Evolutionary conservation across 2,113 vertebrate species (phyloP).

Genomic region (Tetraodon nigroviridis): DNA sequence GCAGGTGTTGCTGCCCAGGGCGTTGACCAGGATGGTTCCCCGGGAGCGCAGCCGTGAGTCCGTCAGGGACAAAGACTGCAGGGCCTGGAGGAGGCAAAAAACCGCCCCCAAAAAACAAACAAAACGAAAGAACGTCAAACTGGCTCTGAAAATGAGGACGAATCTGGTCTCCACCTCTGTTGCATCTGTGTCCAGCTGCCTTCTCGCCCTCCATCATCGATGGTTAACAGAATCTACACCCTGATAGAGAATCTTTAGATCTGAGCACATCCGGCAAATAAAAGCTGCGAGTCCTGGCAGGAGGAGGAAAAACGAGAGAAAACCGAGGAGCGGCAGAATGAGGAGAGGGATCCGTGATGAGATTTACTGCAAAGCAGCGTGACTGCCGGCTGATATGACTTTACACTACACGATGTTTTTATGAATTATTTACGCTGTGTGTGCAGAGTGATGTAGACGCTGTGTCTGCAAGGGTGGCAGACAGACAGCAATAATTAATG

Average conservation of each 20-base stretch:
- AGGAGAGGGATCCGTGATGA: background rate
- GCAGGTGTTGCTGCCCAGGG: conserved; percentile 85
- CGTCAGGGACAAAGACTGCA: conserved; percentile 80
- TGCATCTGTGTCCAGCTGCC: too few species aligned
- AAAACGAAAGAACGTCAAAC: too few species aligned
- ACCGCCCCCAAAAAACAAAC: too few species aligned
- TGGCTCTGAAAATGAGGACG: too few species aligned
- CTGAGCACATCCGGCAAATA: too few species aligned
- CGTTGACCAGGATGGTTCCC: conserved; percentile 83
- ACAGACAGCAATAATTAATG: conserved; percentile 50
- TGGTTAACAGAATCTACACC: too few species aligned
- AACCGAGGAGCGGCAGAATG: background rate
- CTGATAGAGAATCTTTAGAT: too few species aligned
- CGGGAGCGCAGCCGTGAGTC: conserved; percentile 83
- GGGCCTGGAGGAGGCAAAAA: conserved; percentile 61
- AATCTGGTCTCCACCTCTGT: too few species aligned
- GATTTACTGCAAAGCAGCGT: conserved; percentile 25
- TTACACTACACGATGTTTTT: conserved; percentile 27
- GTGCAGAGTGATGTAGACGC: conserved; percentile 36
- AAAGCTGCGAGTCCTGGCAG: too few species aligned
- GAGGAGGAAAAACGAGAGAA: conserved; percentile 11
- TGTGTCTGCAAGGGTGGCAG: conserved; percentile 12
- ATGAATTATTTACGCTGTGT: conserved; percentile 57
- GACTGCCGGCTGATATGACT: conserved; percentile 22
- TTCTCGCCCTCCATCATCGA: too few species aligned